These are phyloP conservation scores for Argentina silus DNA, from an alignment of 2,797 vertebrate genomes.

Conservation along the genomic window DNA sequence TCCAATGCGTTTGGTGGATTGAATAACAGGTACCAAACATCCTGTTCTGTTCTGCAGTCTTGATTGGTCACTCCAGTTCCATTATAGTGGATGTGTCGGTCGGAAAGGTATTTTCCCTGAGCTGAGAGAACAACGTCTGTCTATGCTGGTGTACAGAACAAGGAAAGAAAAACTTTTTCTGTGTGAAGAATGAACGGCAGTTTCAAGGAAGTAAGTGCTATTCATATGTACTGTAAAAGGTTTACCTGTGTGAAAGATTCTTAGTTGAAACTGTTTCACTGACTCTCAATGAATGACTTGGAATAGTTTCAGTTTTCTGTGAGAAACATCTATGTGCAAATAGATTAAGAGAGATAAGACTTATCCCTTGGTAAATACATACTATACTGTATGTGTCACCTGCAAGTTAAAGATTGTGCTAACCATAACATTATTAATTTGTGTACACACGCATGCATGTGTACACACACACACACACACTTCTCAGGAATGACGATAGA, in stretches of 20 bases:
- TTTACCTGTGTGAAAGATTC: background rate
- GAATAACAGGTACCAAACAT: constrained; percentile 53
- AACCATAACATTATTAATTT: background rate
- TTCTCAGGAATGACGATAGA: no score
- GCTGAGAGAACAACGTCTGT: background rate
- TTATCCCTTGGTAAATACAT: constrained; percentile 5
- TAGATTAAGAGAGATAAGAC: background rate
- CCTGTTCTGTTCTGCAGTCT: constrained; percentile 35
- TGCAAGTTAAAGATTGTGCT: background rate
- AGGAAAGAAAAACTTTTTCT: background rate
- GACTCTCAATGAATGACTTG: background rate
- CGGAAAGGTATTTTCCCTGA: background rate
- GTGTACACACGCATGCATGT: no score
- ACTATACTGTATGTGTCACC: background rate
- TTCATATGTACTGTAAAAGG: background rate
- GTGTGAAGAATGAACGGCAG: constrained; percentile 48
- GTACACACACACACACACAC: constrained; percentile 4
- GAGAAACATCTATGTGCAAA: background rate
- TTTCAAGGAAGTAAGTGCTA: constrained; percentile 67
- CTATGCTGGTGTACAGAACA: background rate
- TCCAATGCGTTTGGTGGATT: constrained; percentile 15
- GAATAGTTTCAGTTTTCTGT: background rate
- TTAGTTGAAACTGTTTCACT: background rate
- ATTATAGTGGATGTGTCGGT: constrained; percentile 9
- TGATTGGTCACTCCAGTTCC: background rate